Conservation (phyloP, 2,797 vertebrate species). For the Pipistrellus pygmaeus region DNA sequence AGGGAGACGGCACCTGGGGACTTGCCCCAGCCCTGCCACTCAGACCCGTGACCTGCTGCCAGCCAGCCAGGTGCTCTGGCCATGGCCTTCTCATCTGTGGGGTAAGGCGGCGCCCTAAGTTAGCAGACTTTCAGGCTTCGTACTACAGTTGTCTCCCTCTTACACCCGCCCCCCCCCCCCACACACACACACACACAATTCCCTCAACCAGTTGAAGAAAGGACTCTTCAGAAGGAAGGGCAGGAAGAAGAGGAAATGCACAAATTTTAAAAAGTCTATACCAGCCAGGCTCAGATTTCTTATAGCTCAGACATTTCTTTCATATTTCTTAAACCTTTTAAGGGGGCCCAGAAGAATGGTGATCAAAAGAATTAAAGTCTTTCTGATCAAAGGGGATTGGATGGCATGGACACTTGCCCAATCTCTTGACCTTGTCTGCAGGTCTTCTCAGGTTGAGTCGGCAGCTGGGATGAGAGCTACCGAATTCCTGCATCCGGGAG, state of each 20-base stretch:
- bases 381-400: conserved; percentile 6
- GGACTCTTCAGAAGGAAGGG: neutral
- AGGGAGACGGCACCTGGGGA: no score
- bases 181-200: no score
- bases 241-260: neutral
- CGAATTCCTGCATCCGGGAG: neutral
- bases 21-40: no score
- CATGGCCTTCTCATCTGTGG: neutral
- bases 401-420: neutral
- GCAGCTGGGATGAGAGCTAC: neutral
- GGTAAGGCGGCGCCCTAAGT: neutral
- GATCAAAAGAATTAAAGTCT: conserved; percentile 15
- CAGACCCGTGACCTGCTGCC: neutral
- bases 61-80: neutral
- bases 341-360: neutral
- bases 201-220: neutral
- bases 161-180: accelerated
- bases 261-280: neutral
- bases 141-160: neutral
- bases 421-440: neutral
- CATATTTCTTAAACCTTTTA: neutral
- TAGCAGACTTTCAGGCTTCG: neutral
- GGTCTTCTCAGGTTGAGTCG: neutral
- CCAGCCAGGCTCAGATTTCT: neutral
- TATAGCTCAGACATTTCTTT: neutral